Evolutionary conservation across 2,113 vertebrate species (phyloP).

Genomic region (Orycteropus afer): DNA sequence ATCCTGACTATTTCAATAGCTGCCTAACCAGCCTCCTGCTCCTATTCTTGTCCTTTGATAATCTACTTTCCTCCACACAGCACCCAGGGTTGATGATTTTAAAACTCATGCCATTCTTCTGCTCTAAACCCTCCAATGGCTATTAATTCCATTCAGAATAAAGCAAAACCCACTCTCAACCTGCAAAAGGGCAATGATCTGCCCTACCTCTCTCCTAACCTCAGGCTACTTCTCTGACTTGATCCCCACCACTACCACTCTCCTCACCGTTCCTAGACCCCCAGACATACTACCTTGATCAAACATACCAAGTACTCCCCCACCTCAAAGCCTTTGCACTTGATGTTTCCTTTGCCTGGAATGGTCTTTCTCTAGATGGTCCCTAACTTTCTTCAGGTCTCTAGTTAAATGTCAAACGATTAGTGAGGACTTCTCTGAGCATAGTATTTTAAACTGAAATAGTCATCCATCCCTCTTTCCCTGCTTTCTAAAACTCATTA

Average conservation of each 20-base stretch:
- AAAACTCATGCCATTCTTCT: neutral
- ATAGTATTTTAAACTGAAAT: neutral
- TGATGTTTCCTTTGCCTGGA: neutral
- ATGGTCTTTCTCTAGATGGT: neutral
- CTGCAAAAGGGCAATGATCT: neutral
- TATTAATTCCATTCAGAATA: neutral
- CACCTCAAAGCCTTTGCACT: neutral
- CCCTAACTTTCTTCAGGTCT: neutral
- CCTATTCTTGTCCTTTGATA: neutral
- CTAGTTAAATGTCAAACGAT: neutral
- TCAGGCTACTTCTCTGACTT: neutral
- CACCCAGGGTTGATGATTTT: neutral
- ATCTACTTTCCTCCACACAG: neutral
- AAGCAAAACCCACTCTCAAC: neutral
- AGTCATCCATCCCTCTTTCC: neutral
- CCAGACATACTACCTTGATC: neutral
- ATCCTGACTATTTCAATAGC: neutral
- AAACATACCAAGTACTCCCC: neutral
- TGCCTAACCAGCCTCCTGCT: neutral
- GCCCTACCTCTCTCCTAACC: neutral
- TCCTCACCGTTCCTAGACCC: neutral
- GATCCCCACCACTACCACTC: too few relatives aligned
- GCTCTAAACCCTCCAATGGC: neutral
- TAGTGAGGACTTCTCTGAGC: neutral
- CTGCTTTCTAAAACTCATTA: neutral